Evolutionary conservation across 2,888 invertebrate species (phyloP).

Genomic region (Acanthosepion esculentum): DNA sequence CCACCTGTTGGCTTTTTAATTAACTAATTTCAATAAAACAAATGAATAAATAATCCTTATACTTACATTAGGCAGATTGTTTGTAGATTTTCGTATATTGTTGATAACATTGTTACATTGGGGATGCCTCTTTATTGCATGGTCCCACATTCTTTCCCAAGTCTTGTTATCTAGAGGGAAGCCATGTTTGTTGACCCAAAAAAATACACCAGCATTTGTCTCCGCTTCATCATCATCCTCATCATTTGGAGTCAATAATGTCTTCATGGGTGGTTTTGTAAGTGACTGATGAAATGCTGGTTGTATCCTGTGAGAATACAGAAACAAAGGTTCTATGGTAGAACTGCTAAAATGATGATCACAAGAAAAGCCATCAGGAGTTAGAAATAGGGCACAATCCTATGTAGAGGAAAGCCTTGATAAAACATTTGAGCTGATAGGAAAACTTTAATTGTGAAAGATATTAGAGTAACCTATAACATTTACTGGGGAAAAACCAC

Average conservation of each 20-base stretch:
- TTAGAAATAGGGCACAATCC: too few species aligned
- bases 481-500: too few species aligned
- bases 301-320: neutral
- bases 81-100: conserved; percentile 59
- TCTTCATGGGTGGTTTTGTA: neutral
- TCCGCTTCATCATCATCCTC: conserved; percentile 61
- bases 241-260: neutral
- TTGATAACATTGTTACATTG: conserved; percentile 64
- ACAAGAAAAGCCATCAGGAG: too few species aligned
- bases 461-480: too few species aligned
- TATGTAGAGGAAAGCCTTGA: too few species aligned
- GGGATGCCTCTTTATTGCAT: conserved; percentile 71
- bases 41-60: neutral
- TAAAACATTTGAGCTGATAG: too few species aligned
- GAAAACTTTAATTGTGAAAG: too few species aligned
- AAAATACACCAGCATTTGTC: conserved; percentile 72
- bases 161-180: conserved; percentile 73
- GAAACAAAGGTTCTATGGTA: too few species aligned
- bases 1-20: too few species aligned
- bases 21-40: neutral
- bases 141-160: conserved; percentile 75
- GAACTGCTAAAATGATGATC: too few species aligned
- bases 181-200: conserved; percentile 74
- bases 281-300: neutral
- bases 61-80: conserved; percentile 63